Base-by-base conservation (phyloP, 1,140 invertebrate species). In the Drosophila micromelanica region DNA sequence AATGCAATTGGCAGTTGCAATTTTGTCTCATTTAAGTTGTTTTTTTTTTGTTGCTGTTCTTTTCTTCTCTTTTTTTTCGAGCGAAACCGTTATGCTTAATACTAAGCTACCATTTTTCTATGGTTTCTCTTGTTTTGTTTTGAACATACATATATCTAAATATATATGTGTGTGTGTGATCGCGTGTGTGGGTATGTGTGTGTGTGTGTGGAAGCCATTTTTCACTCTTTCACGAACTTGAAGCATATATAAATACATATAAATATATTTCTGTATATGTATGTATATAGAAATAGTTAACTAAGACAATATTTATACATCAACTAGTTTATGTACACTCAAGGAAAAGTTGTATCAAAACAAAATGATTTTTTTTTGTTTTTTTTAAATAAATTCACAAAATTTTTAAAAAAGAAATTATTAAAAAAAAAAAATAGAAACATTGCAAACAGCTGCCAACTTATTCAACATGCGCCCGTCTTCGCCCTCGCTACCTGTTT, bases 1-100 rank as follows among this genome's bases (percentile, higher is more conserved):
- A 84, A 82, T 82, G 80, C 80, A 82, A 82, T 82, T 82, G 80
- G 81, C 82, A 85, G 74, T 86, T 86, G 74, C 63, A 80, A 80
- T 63, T 80, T 80, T 59, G 73, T 57, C 52, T 72, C 61, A 57
- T 43, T 48, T 51, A 43, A 68, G 57, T 40, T 8, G 38, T 72
- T 54, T 8, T 54, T 43, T 23, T 52, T 27, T 27, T 6, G 0
- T 27, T 27, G 27, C 49, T 43, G 11, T 42, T 40, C 17, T 74
- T 55, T 27, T 35, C 30, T 43, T 78, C 23, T 3, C 20, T 3
- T 70, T 54, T 52, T 40, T 30, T 42, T 12, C 52, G 60, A 61
- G 12, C 45, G 67, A 70, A 70, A 70, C 45, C 72, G 57, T 62
- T 56, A 45, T 49, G 56, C 51, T 45, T 70, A 43, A 32, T 64